Evolutionary conservation across 1,140 invertebrate species (phyloP).

Genomic region (Drosophila tani): DNA sequence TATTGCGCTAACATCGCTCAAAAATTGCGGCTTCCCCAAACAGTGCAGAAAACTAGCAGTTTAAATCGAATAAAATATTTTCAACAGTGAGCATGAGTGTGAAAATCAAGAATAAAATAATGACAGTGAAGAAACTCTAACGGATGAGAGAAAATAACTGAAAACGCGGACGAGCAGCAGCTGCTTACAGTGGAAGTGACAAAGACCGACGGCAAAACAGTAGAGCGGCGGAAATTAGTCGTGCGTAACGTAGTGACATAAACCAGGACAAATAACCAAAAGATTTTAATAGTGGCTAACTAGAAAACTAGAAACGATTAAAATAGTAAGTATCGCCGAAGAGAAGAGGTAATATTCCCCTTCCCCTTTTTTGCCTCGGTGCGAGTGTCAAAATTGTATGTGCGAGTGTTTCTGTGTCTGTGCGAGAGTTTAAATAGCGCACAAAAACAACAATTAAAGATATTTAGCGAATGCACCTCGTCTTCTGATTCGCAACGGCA

Average conservation of each 20-base stretch:
- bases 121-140: not conserved
- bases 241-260: slow-evolving; percentile 59
- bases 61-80: not conserved
- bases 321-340: slow-evolving; percentile 34
- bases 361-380: slow-evolving; percentile 21
- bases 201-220: slow-evolving; percentile 69
- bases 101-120: not conserved
- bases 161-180: slow-evolving; percentile 13
- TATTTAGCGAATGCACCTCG: slow-evolving; percentile 65
- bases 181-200: slow-evolving; percentile 20
- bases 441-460: slow-evolving; percentile 66
- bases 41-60: not conserved
- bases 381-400: slow-evolving; percentile 63
- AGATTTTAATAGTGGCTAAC: slow-evolving; percentile 6
- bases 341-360: slow-evolving; percentile 13
- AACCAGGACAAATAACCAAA: slow-evolving; percentile 8
- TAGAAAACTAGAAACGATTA: not conserved
- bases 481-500: slow-evolving; percentile 51
- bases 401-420: slow-evolving; percentile 25
- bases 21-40: not conserved
- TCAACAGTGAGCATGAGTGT: not conserved
- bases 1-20: not conserved
- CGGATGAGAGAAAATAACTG: slow-evolving; percentile 2
- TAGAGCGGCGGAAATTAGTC: slow-evolving; percentile 22
- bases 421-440: slow-evolving; percentile 56